Evolutionary conservation across 2,888 invertebrate genomes (phyloP).

Genomic region (Mesoligia furuncula): DNA sequence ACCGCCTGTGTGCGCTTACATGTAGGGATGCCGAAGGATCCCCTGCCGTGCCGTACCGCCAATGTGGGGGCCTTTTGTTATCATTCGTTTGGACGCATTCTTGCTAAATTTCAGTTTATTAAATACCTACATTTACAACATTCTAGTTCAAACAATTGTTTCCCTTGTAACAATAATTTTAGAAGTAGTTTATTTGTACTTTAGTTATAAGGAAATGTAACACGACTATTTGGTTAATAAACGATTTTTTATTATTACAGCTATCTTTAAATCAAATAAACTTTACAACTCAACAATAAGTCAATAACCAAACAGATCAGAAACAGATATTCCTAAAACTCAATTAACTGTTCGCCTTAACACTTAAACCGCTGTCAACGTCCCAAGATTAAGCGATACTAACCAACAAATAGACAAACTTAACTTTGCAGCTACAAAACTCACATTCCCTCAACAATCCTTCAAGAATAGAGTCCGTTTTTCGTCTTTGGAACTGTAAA

Average conservation of each 20-base stretch:
- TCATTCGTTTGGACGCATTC: too few species aligned
- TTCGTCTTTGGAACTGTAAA: constrained; percentile 1
- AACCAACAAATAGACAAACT: constrained; percentile 58
- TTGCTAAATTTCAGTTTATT: too few species aligned
- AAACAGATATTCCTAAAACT: constrained; percentile 56
- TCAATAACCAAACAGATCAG: constrained; percentile 48
- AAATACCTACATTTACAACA: too few species aligned
- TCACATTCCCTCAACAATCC: not conserved
- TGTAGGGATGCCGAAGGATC: too few species aligned
- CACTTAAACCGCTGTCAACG: constrained; percentile 64
- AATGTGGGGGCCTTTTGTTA: too few species aligned
- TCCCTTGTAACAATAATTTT: not conserved
- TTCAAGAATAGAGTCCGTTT: not conserved
- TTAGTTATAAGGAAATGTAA: too few species aligned
- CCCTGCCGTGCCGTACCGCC: too few species aligned
- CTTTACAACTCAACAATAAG: constrained; percentile 50
- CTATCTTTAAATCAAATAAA: constrained; percentile 29
- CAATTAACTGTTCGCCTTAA: constrained; percentile 66
- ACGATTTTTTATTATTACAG: not conserved
- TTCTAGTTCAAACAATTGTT: not conserved
- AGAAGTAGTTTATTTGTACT: not conserved
- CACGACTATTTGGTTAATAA: too few species aligned
- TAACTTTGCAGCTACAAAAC: constrained; percentile 37
- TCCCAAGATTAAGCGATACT: constrained; percentile 67
- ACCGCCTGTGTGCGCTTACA: too few species aligned